Evolutionary conservation across 2,113 vertebrate species (phyloP), one percentile per base, ranked within the genome.

Genomic region (Engraulis encrasicolus): DNA sequence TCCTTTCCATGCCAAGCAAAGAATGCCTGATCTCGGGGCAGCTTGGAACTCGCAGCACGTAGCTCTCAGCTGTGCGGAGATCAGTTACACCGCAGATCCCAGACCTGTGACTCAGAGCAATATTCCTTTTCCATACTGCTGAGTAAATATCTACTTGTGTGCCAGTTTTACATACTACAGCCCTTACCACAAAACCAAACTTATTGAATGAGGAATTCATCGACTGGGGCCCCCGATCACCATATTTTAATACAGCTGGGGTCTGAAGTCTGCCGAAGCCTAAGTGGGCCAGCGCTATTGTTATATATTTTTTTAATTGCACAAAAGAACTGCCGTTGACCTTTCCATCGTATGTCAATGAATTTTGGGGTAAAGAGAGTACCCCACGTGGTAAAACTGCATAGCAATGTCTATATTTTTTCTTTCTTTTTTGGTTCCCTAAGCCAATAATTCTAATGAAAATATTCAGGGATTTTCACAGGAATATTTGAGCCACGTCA

Each of bases 401-500:
- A 54, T 19, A 54, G 50, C 50, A 20, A 4, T 17, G 58, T 66
- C 58, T 66, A 27, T 66, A 66, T 31, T 31, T 31, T 52, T 52
- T 52, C 15, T 19, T 52, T 82, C 48, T 49, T 49, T 18, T 36
- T 50, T 50, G 20, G 61, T 49, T 38, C 71, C 83, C 79, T 54
- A 71, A 81, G n/a, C 23, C 27, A 45, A 61, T 66, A 78, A 36
- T 74, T 49, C 61, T 81, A 49, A 38, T 61, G 27, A 17, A 83
- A 50, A 66, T 54, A 86, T 81, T 31, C 34, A 40, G 36, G 81
- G 37, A 79, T 83, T 66, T 50, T 49, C 17, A 17, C 48, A 82
- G 81, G 54, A 83, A 81, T 48, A 81, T 81, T 77, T 54, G 66
- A 86, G 1, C 17, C 58, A 23, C n/a, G 50, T 23, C 17, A 38